These are phyloP conservation scores for Nasonovia ribisnigri DNA, from an alignment of 2,888 invertebrate species.

Conservation along the genomic window DNA sequence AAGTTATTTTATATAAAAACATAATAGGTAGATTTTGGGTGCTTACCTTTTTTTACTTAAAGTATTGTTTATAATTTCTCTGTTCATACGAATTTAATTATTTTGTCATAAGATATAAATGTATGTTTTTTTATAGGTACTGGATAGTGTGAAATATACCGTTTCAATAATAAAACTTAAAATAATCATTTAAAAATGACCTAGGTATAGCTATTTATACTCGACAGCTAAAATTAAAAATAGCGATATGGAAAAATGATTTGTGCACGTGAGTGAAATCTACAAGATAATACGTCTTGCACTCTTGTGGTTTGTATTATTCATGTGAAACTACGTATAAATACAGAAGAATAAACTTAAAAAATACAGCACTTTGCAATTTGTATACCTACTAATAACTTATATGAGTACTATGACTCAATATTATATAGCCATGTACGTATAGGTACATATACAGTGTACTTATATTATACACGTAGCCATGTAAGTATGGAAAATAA, in stretches of 20 bases:
- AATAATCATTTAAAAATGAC: neutral
- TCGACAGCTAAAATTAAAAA: neutral
- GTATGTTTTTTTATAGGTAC: no score
- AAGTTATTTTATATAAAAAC: constrained; percentile 2
- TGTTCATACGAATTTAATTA: neutral
- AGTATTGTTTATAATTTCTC: neutral
- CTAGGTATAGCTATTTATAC: neutral
- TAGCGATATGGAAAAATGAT: neutral
- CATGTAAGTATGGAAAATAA: neutral
- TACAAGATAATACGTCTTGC: neutral
- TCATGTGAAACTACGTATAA: neutral
- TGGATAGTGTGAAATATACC: neutral
- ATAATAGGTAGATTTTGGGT: no score
- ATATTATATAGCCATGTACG: neutral
- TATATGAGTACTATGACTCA: neutral
- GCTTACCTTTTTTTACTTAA: neutral
- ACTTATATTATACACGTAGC: no score
- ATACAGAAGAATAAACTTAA: neutral
- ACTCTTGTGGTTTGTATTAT: neutral
- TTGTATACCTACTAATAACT: neutral
- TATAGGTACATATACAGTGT: no score
- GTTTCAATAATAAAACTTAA: neutral
- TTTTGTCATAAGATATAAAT: neutral
- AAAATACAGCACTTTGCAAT: neutral
- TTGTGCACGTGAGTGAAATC: neutral